A percentile compares a stretch with the other conserved stretches of the same genome.
Conservation (phyloP, 35 echinoderm and acorn worm species). For the Lytechinus variegatus region DNA sequence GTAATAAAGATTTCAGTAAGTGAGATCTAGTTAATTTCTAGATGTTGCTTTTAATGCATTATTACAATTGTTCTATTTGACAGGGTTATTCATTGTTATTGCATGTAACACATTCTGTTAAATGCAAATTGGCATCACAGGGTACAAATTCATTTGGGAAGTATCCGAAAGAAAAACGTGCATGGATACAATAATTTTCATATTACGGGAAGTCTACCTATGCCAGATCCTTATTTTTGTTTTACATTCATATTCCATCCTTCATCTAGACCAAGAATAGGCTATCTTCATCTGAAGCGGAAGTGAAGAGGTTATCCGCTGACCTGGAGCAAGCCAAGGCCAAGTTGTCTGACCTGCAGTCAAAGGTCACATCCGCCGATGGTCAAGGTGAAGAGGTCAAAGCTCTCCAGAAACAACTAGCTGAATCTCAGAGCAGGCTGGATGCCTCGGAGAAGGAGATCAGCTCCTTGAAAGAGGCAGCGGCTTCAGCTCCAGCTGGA, state of each 20-base stretch:
- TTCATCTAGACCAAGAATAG: conserved; percentile 65
- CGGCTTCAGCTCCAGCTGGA: conserved; percentile 24
- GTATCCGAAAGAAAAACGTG: no score
- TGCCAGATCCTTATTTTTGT: not conserved
- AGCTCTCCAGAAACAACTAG: conserved; percentile 60
- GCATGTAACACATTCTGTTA: not conserved
- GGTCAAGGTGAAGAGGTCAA: not conserved
- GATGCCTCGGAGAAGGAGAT: conserved; percentile 48
- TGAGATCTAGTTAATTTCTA: not conserved
- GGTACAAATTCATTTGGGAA: not conserved
- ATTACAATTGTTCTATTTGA: not conserved
- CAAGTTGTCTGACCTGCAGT: conserved; percentile 31
- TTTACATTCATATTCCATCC: conserved; percentile 10
- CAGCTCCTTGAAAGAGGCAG: conserved; percentile 28
- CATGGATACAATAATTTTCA: not conserved
- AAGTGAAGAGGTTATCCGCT: conserved; percentile 56
- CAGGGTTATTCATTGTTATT: not conserved
- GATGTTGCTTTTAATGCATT: not conserved
- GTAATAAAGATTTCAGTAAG: not conserved
- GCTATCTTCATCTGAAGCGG: conserved; percentile 40
- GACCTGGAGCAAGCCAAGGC: conserved; percentile 69
- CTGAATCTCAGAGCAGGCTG: conserved; percentile 45
- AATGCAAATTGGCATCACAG: not conserved
- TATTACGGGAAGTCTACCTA: not conserved
- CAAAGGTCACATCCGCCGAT: not conserved